Evolutionary conservation across 2,113 vertebrate genomes (phyloP), one percentile per base, ranked within the genome.

Genomic region (Corythornis vintsioides): DNA sequence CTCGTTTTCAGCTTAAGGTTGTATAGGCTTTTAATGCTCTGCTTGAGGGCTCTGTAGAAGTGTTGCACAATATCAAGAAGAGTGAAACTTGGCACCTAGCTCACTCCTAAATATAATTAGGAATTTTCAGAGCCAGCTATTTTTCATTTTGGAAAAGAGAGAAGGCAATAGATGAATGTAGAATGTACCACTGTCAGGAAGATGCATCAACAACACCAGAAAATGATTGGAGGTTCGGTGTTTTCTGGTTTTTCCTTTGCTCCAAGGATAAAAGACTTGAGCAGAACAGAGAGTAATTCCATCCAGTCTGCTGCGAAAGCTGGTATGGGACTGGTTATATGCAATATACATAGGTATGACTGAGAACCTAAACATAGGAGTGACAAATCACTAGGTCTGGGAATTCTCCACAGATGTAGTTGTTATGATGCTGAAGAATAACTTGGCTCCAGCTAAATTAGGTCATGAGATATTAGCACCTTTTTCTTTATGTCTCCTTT

Each of bases 381-480:
- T 80, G 69, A 93, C 89, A 93, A 84, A 88, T 86, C 45, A 33
- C 47, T 83, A 48, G 40, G 57, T 64, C 64, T 91, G 75, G 69
- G 87, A 93, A 88, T 74, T 88, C 86, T 83, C 50, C 16, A n/a
- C 50, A 85, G 86, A 83, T 1, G 3, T 77, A 83, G 74, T 16
- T 4, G 0, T 56, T 70, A 31, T 79, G 66, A 89, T 84, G 74
- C 31, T 66, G 64, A 87, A 70, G 81, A 90, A 90, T 45, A 87
- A n/a, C 25, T 83, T 35, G 64, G 47, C 84, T 96, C 67, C 84
- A 89, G 63, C 47, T 70, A 87, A 96, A 93, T 89, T 89, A 91
- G 90, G 86, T 87, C 92, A 88, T 75, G 73, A 93, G 88, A 86
- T 94, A 93, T 92, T 95, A 92, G 64, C 55, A 87, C 72, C 78